Conservation (phyloP, 2,113 vertebrate genomes). For the Rhinoderma darwinii region DNA sequence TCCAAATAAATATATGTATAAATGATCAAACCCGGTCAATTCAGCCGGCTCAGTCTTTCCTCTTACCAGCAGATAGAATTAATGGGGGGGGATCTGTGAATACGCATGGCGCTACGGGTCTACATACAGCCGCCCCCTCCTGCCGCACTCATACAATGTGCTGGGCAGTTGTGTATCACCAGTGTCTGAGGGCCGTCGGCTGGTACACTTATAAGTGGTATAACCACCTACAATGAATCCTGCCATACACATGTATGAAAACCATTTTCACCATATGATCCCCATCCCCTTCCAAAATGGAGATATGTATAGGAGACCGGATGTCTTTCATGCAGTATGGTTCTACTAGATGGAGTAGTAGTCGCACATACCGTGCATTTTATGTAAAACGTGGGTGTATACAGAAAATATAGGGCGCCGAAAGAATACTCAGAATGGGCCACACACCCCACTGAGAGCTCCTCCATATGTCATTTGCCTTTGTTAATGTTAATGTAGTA, state of each 20-base stretch:
- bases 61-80: neutral
- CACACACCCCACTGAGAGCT: too few relatives aligned
- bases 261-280: neutral
- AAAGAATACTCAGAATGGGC: too few relatives aligned
- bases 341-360: too few relatives aligned
- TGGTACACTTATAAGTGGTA: neutral
- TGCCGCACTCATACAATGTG: neutral
- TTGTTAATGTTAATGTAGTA: too few relatives aligned
- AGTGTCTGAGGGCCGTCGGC: neutral
- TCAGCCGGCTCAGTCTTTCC: constrained; percentile 12
- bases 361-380: too few relatives aligned
- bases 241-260: neutral
- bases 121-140: neutral
- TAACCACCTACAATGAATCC: neutral
- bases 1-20: constrained; percentile 27
- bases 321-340: too few relatives aligned
- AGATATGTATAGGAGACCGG: too few relatives aligned
- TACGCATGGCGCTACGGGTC: neutral
- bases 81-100: neutral
- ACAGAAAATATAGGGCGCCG: too few relatives aligned
- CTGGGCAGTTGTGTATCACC: neutral
- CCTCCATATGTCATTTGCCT: too few relatives aligned
- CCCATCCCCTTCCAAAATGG: too few relatives aligned
- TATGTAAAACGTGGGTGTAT: too few relatives aligned
- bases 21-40: constrained; percentile 42